phyloP scores from a whole-genome alignment of 2,888 invertebrate species.

The Lepeophtheirus nordmannii region DNA sequence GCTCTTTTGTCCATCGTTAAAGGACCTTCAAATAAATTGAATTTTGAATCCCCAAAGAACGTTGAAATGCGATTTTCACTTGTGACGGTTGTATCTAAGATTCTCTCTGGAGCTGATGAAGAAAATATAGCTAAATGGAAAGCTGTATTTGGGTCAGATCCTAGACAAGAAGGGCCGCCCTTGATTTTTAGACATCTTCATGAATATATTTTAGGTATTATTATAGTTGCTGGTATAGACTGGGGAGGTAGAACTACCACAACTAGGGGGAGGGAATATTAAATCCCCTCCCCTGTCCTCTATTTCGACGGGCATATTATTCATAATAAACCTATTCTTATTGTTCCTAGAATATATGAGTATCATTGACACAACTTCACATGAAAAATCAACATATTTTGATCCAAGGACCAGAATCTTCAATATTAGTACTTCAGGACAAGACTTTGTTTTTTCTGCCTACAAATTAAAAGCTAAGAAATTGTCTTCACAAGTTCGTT shows the following conservation, averaged over 20 bases:
- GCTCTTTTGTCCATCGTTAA: conserved; percentile 7
- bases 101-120: neutral
- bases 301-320: too few relatives aligned
- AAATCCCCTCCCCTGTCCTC: too few relatives aligned
- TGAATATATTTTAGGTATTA: conserved; percentile 20
- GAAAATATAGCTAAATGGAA: conserved; percentile 21
- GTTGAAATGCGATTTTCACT: conserved; percentile 15
- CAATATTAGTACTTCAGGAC: conserved; percentile 12
- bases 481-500: conserved; percentile 9
- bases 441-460: conserved; percentile 22
- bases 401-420: neutral
- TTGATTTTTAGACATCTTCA: conserved; percentile 8
- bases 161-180: conserved; percentile 15
- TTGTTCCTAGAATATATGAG: neutral
- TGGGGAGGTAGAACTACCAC: too few relatives aligned
- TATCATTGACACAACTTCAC: conserved; percentile 4
- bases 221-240: too few relatives aligned
- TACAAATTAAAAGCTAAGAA: conserved; percentile 1
- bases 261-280: too few relatives aligned
- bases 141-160: conserved; percentile 3
- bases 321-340: neutral
- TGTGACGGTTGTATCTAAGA: neutral
- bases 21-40: neutral
- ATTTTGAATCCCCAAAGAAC: neutral
- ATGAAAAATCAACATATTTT: conserved; percentile 11